Percentiles rank a stretch among this genome's conserved stretches.
phyloP scores from a whole-genome alignment of 2,113 vertebrate genomes.

The Ornithorhynchus anatinus region DNA sequence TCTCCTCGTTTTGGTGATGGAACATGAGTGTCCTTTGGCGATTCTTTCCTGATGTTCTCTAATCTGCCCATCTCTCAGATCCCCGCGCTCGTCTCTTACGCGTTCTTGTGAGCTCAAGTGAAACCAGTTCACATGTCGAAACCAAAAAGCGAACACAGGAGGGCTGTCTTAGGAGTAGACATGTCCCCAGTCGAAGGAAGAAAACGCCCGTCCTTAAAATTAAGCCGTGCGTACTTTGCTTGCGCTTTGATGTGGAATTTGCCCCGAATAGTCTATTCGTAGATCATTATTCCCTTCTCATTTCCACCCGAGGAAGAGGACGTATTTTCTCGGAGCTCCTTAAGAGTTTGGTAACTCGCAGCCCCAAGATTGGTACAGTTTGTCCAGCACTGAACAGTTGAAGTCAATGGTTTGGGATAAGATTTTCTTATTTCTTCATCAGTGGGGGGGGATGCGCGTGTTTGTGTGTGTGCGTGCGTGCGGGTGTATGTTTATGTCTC shows the following conservation, averaged over 20 bases:
- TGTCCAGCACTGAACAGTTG: constrained; percentile 3
- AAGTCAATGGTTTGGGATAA: not conserved
- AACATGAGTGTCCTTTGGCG: too few species aligned
- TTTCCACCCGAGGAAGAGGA: not conserved
- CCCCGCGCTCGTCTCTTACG: too few species aligned
- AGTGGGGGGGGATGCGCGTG: not conserved
- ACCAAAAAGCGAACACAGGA: too few species aligned
- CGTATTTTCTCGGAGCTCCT: not conserved
- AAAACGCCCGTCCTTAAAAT: too few species aligned
- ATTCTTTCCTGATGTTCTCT: too few species aligned
- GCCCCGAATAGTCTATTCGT: not conserved
- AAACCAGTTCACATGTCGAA: too few species aligned
- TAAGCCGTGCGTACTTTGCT: not conserved
- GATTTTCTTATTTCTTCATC: not conserved
- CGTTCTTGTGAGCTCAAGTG: too few species aligned
- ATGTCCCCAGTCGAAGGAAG: too few species aligned
- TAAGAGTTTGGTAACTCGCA: not conserved
- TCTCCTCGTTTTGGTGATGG: too few species aligned
- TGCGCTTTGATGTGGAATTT: not conserved
- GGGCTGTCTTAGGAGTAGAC: too few species aligned
- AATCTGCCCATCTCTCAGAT: too few species aligned
- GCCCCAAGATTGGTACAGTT: constrained; percentile 29
- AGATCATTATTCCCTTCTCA: not conserved
- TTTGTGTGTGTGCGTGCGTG: not conserved
- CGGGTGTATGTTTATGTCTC: not conserved